A percentile compares a stretch with the other conserved stretches of the same genome.
phyloP scores from a whole-genome alignment of 2,888 invertebrate genomes.

The Ichneumon xanthorius region DNA sequence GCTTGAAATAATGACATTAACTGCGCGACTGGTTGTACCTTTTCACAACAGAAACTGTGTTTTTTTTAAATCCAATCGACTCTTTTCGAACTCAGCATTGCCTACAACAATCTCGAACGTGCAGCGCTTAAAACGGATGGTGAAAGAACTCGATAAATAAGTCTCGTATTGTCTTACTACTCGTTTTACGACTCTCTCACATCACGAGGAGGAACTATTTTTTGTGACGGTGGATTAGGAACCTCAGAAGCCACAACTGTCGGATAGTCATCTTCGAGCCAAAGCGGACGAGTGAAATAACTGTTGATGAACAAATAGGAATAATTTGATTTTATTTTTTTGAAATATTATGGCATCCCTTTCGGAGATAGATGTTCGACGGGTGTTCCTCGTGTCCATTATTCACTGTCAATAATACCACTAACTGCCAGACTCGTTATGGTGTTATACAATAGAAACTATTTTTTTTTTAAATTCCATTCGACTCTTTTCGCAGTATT shows the following conservation, averaged over 20 bases:
- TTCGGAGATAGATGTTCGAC: slow-evolving; percentile 90
- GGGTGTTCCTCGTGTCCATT: slow-evolving; percentile 97
- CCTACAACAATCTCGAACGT: too few species aligned
- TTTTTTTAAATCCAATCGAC: too few species aligned
- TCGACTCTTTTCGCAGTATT: too few species aligned
- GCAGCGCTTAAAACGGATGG: too few species aligned
- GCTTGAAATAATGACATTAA: too few species aligned
- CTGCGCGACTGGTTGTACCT: too few species aligned
- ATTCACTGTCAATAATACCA: slow-evolving; percentile 82
- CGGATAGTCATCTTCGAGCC: not conserved
- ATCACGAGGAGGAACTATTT: not conserved
- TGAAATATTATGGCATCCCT: slow-evolving; percentile 92
- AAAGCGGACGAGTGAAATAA: not conserved
- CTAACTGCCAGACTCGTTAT: too few species aligned
- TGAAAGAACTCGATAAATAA: too few species aligned
- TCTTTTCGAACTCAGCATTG: too few species aligned
- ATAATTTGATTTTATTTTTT: not conserved
- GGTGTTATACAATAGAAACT: too few species aligned
- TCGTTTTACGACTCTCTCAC: not conserved
- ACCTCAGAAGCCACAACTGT: not conserved
- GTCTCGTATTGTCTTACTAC: not conserved
- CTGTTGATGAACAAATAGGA: not conserved
- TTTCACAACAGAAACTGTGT: too few species aligned
- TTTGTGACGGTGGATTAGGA: slow-evolving; percentile 22
- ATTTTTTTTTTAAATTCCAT: too few species aligned